A percentile compares a stretch with the other conserved stretches of the same genome.
phyloP scores from a whole-genome alignment of 2,888 invertebrate species.

The Marasmarcha lunaedactyla region DNA sequence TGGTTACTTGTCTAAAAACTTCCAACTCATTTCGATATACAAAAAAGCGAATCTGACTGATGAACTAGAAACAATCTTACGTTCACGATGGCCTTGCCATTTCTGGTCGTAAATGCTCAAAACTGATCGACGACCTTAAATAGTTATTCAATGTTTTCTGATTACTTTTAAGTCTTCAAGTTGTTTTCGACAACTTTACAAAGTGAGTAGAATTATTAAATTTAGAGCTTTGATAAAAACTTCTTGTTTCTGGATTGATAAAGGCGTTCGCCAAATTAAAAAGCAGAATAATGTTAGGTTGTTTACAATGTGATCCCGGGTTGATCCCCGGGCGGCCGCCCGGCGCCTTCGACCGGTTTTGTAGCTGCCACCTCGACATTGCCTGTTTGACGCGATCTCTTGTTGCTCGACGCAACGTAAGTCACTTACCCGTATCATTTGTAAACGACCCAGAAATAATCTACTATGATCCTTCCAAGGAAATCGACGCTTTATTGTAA shows the following conservation, averaged over 20 bases:
- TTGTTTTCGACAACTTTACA: slow-evolving; percentile 18
- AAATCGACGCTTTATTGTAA: no score
- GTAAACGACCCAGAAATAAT: slow-evolving; percentile 59
- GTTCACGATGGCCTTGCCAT: slow-evolving; percentile 25
- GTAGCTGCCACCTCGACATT: slow-evolving; percentile 52
- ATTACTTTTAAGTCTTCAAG: no score
- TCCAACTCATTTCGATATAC: slow-evolving; percentile 46
- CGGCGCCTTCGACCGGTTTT: slow-evolving; percentile 67
- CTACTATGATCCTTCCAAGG: no score
- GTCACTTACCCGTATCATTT: slow-evolving; percentile 50
- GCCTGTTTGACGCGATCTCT: slow-evolving; percentile 65
- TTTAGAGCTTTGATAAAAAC: no score
- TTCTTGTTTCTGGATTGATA: no score
- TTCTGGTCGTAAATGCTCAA: slow-evolving; percentile 20
- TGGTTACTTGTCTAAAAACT: slow-evolving; percentile 34
- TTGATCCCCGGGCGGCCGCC: slow-evolving; percentile 38
- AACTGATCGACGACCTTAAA: no score
- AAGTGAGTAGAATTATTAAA: no score
- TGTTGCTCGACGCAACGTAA: slow-evolving; percentile 44
- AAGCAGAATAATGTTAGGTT: slow-evolving; percentile 39
- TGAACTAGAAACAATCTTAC: slow-evolving; percentile 4
- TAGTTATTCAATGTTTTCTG: no score
- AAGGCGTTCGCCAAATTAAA: no score
- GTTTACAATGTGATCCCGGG: slow-evolving; percentile 61
- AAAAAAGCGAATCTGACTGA: slow-evolving; percentile 26